phyloP scores from a whole-genome alignment of 2,113 vertebrate genomes.

The Colinus virginianus region DNA sequence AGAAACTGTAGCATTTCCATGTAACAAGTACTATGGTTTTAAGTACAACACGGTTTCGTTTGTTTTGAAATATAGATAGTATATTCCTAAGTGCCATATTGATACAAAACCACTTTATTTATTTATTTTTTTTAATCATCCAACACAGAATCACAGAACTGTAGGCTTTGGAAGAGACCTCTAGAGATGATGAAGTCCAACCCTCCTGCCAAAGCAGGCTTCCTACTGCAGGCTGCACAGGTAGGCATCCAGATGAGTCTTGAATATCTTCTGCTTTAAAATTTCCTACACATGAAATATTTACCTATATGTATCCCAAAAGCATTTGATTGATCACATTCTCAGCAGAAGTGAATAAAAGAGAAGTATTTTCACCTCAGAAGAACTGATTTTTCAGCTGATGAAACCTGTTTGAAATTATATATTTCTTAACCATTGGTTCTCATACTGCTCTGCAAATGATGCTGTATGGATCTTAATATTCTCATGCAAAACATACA shows the following conservation, averaged over 20 bases:
- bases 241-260: no score
- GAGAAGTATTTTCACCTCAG: background rate
- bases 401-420: background rate
- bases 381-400: background rate
- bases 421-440: background rate
- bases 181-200: no score
- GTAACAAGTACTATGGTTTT: background rate
- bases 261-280: background rate
- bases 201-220: no score
- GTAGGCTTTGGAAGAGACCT: no score
- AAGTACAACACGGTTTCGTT: background rate
- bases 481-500: background rate
- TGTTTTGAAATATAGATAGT: background rate
- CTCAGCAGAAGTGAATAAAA: background rate
- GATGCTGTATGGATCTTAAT: background rate
- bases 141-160: no score
- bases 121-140: background rate
- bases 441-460: background rate
- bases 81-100: background rate
- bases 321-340: background rate
- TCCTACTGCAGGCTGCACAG: no score
- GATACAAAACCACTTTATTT: background rate
- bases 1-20: no score
- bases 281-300: background rate
- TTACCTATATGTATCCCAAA: background rate